Evolutionary conservation across 2,797 vertebrate genomes (phyloP), one percentile per base, ranked within the genome.

Genomic region (Choloepus didactylus): DNA sequence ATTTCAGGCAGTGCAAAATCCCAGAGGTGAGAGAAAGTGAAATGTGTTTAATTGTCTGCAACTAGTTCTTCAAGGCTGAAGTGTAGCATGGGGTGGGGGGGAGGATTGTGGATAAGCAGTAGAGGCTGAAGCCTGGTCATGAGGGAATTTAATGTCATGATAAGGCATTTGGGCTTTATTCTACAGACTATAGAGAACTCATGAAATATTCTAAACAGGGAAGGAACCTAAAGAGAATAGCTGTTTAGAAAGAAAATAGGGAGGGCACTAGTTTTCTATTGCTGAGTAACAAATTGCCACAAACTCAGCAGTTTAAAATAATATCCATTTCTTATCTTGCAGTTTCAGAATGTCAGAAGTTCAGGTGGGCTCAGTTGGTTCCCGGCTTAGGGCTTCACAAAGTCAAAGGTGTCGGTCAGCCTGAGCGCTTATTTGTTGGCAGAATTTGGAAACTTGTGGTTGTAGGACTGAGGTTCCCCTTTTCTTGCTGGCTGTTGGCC

Each of bases 51-150:
- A 35, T 35, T 35, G 35, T 6, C 84, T 87, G 21, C 46, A 29
- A 11, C 44, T 35, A n/a, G 54, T 51, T 81, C 11, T 75, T 70
- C 14, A 49, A 76, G 29, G 54, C 51, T 38, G 31, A 25, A 64
- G 27, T 11, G 11, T 6, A 5, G 67, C 25, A 41, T 38, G 35
- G 35, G 35, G 35, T 35, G 35, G 35, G 35, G 35, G 9, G 27
- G 5, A 31, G 21, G n/a, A 54, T 54, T 54, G 12, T 4, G 0
- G 31, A 59, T 15, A 76, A 66, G 62, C 49, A 62, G 51, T 66
- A 51, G 41, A 14, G 15, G 7, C 27, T 1, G 0, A 1, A 23
- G 35, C 38, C 49, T 76, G n/a, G 56, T 73, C 1, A 0, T 2
- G 23, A 62, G 18, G 10, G 41, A 67, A 35, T 25, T 59, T 49